Percentiles rank a stretch among this genome's conserved stretches.
phyloP scores from a whole-genome alignment of 2,888 invertebrate species.

The Piscicola geometra region DNA sequence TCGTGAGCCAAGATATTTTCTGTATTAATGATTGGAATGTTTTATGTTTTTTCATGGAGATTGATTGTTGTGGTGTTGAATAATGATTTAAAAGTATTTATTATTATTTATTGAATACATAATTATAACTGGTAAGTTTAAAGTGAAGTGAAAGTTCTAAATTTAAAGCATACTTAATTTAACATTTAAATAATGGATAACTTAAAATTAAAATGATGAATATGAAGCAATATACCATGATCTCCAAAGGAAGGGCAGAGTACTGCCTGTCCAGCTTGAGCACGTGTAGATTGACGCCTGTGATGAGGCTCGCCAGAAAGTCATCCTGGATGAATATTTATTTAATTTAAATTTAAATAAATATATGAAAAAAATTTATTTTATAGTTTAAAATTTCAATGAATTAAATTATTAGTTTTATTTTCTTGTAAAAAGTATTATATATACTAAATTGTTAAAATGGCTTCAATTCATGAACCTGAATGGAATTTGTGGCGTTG shows the following conservation, averaged over 20 bases:
- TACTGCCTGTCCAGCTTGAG: constrained; percentile 3
- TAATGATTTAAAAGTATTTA: no score
- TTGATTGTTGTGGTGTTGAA: no score
- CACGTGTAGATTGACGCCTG: constrained; percentile 7
- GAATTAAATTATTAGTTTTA: neutral
- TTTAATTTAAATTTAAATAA: neutral
- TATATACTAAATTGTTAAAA: no score
- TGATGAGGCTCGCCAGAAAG: neutral
- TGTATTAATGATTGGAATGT: no score
- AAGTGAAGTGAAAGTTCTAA: no score
- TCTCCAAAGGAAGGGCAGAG: constrained; percentile 1
- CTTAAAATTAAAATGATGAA: neutral
- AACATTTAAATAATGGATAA: neutral
- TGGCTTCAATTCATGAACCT: no score
- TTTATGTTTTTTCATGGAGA: no score
- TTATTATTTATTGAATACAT: no score
- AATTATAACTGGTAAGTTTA: no score
- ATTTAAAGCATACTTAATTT: neutral
- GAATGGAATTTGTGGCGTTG: neutral
- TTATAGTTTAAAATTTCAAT: no score
- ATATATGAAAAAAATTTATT: constrained; percentile 3
- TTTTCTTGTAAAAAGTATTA: no score
- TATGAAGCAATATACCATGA: constrained; percentile 11
- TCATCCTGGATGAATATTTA: constrained; percentile 2
- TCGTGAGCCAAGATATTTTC: constrained; percentile 3